These are phyloP conservation scores for Bagarius yarrelli DNA, from an alignment of 2,113 vertebrate species.

Conservation along the genomic window DNA sequence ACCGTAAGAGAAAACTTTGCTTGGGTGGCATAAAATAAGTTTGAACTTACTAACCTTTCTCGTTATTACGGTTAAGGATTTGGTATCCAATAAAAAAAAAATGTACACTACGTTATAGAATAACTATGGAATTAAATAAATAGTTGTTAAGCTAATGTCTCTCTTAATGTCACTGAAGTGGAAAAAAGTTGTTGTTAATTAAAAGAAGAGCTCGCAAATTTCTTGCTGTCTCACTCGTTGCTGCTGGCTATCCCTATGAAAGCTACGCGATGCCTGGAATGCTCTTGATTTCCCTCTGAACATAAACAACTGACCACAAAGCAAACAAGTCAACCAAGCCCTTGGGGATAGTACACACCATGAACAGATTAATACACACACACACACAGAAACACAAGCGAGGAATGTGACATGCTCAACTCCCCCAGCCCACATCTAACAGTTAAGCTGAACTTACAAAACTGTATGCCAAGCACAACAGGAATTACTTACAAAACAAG, in stretches of 20 bases:
- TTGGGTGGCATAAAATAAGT: slow-evolving; percentile 1
- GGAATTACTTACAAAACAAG: slow-evolving; percentile 4
- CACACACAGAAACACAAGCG: background rate
- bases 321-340: slow-evolving; percentile 27
- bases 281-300: slow-evolving; percentile 33
- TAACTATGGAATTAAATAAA: background rate
- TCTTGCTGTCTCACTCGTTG: background rate
- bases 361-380: slow-evolving; percentile 19
- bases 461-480: background rate
- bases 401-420: slow-evolving; percentile 13
- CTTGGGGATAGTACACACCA: slow-evolving; percentile 30
- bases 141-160: background rate
- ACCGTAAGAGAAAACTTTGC: background rate
- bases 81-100: background rate
- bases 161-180: background rate
- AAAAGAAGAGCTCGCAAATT: background rate
- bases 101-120: background rate
- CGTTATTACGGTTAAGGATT: background rate
- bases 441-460: slow-evolving; percentile 16
- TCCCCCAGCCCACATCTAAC: slow-evolving; percentile 18
- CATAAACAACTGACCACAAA: slow-evolving; percentile 43
- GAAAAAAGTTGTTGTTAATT: background rate
- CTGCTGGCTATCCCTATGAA: slow-evolving; percentile 23
- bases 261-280: slow-evolving; percentile 40
- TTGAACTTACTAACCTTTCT: background rate